Base-by-base conservation (phyloP, 2,113 vertebrate genomes). In the Salminus brasiliensis region DNA sequence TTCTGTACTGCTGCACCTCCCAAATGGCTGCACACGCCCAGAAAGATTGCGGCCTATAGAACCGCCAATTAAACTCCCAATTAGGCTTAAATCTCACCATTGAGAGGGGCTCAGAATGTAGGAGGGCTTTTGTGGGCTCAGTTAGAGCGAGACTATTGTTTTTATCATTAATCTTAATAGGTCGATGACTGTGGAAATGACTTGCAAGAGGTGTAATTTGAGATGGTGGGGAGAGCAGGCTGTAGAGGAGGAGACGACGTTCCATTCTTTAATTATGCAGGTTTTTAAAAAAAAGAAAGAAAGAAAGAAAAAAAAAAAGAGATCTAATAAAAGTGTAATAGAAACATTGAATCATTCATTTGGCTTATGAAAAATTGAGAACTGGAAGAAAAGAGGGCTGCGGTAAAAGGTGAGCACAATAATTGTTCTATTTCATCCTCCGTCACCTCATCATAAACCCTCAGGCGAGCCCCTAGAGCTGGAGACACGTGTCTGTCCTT, bases 341-440 rank as follows among this genome's bases (percentile, higher is more conserved):
- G 82, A 88, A 91, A 84, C 82, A 82, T 80, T 88, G 82, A 91
- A 91, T 92, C 88, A 91, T 90, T 93, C 92, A 90, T 87, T 81
- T 88, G 88, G 66, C 85, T 89, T 85, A 93, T 86, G 3, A 92
- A 91, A 91, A 90, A 87, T 52, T 83, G 74, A 86, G 77, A 84
- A 81, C 81, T 84, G 89, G 77, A 78, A 81, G 65, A 53, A 84
- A 85, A 34, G 69, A 79, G 84, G 76, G 76, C 89, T 85, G 82
- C 66, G 57, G 49, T 63, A 78, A 84, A 74, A 89, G 85, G 77
- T 55, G 81, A 84, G 87, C 78, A 41, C 25, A 67, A 78, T 87
- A 88, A 94, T 93, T 88, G 92, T 74, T 83, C 79, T 87, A 85
- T 89, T 88, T 92, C 89, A 87, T 88, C 89, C 88, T 84, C 88